Percentiles rank a stretch among this genome's conserved stretches.
These are phyloP conservation scores for Peucedramus taeniatus DNA, from an alignment of 2,113 vertebrate genomes.

Conservation along the genomic window DNA sequence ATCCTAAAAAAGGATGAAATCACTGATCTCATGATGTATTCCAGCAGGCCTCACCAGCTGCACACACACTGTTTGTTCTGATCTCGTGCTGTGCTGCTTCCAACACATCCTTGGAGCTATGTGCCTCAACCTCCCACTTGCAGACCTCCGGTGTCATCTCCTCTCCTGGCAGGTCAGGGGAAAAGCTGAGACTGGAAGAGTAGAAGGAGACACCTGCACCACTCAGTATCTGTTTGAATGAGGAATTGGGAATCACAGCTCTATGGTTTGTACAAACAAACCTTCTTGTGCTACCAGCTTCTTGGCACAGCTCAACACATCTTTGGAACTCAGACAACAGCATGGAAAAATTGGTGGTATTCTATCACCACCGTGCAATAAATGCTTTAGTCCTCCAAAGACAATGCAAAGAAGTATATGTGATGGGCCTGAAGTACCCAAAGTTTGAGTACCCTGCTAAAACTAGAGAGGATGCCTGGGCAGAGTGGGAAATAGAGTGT, in stretches of 20 bases:
- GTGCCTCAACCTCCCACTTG: not conserved
- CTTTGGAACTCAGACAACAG: not conserved
- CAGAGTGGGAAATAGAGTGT: not conserved
- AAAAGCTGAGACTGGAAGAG: not conserved
- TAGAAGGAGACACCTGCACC: not conserved
- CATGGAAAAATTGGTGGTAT: not conserved
- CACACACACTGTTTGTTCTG: not conserved
- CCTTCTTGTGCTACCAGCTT: not conserved
- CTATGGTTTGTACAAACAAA: accelerated
- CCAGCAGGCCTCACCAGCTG: not conserved
- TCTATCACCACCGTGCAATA: not conserved
- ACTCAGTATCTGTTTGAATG: not conserved
- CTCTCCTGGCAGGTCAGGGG: not conserved
- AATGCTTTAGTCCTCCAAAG: not conserved
- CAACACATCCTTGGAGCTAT: accelerated
- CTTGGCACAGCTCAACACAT: accelerated
- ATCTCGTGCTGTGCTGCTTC: not conserved
- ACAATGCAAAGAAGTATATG: not conserved
- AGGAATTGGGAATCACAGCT: not conserved
- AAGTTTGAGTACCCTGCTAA: not conserved
- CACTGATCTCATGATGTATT: not conserved
- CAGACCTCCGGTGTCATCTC: not conserved
- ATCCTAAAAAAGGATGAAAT: not conserved
- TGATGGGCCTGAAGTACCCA: not conserved
- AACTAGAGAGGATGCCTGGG: not conserved